phyloP scores from a whole-genome alignment of 2,113 vertebrate genomes.

The Corythoichthys haematopterus region DNA sequence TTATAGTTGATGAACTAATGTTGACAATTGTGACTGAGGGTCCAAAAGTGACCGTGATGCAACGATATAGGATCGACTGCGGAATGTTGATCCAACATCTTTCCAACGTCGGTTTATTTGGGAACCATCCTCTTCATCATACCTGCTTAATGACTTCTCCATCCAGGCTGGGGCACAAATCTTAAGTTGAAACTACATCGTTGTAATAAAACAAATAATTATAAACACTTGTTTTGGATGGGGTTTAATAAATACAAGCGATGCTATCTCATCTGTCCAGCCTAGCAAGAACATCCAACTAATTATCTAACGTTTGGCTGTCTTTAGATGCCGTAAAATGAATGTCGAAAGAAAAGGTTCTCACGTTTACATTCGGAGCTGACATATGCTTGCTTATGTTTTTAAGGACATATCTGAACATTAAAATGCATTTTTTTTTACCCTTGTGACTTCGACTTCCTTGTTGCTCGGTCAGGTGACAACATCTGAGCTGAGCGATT shows the following conservation, averaged over 20 bases:
- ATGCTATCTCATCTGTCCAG: not conserved
- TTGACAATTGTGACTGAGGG: no score
- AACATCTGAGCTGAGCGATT: not conserved
- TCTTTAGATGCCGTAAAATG: not conserved
- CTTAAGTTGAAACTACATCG: not conserved
- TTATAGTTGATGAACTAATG: no score
- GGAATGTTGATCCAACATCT: no score
- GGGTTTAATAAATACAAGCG: not conserved
- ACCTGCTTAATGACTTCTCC: not conserved
- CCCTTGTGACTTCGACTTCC: conserved; percentile 27
- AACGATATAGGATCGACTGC: no score
- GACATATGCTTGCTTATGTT: not conserved
- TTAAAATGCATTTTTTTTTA: not conserved
- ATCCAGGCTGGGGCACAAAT: not conserved
- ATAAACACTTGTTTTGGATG: not conserved
- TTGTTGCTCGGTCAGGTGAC: conserved; percentile 42
- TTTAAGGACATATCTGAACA: not conserved
- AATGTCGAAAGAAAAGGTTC: not conserved
- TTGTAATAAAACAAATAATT: not conserved
- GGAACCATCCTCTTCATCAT: not conserved
- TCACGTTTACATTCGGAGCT: not conserved
- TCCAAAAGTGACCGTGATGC: no score
- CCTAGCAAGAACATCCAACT: no score
- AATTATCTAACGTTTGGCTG: not conserved
- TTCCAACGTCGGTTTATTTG: no score